Evolutionary conservation across 2,888 invertebrate species (phyloP).

Genomic region (Zele albiditarsus): DNA sequence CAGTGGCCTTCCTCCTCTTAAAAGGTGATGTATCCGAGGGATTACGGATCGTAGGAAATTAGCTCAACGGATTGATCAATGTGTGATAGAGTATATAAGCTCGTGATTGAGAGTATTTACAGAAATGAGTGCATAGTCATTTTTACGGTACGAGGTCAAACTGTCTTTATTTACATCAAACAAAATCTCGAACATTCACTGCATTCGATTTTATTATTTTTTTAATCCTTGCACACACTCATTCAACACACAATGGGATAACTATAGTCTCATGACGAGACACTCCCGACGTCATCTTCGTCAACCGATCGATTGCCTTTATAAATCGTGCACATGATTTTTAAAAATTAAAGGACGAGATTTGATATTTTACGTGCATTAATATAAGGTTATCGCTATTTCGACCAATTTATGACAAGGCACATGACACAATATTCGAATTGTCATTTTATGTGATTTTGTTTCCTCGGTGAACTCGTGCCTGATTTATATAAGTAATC

Average conservation of each 20-base stretch:
- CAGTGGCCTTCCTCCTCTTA: no score
- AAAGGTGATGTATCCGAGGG: no score
- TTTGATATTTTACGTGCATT: conserved; percentile 41
- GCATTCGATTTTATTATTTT: conserved; percentile 42
- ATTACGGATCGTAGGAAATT: not conserved
- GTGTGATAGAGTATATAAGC: no score
- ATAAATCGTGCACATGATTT: not conserved
- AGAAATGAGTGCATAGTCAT: not conserved
- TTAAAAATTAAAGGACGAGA: conserved; percentile 48
- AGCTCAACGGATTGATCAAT: not conserved
- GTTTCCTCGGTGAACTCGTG: not conserved
- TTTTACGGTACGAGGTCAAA: conserved; percentile 48
- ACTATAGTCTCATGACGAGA: conserved; percentile 24
- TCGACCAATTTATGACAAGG: conserved; percentile 44
- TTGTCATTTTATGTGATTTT: not conserved
- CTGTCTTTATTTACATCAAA: conserved; percentile 65
- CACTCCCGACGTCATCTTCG: not conserved
- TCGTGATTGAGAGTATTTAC: not conserved
- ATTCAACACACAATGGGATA: conserved; percentile 32
- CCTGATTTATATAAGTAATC: not conserved
- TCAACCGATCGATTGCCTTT: conserved; percentile 20
- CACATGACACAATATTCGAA: conserved; percentile 48
- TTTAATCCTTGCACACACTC: conserved; percentile 29
- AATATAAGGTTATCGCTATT: conserved; percentile 36
- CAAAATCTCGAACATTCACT: conserved; percentile 59